Conservation (phyloP, 2,888 invertebrate species). For the Amaurobius ferox region DNA sequence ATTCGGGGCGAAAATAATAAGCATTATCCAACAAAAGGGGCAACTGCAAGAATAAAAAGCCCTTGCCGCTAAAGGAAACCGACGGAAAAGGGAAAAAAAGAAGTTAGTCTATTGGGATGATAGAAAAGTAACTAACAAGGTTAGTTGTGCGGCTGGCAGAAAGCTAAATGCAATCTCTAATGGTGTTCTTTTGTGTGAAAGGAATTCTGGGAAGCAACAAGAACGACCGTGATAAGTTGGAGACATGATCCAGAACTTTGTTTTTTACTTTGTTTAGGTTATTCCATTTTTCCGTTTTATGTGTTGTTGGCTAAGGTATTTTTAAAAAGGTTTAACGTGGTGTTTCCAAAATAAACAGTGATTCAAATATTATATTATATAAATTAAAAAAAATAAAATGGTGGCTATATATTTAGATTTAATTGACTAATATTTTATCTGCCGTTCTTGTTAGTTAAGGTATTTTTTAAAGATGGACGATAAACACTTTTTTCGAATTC, state of each 20-base stretch:
- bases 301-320: neutral
- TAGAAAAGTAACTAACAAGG: conserved; percentile 70
- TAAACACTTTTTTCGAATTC: too few species aligned
- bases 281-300: neutral
- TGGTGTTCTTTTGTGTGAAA: conserved; percentile 63
- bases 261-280: neutral
- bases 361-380: too few species aligned
- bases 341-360: too few species aligned
- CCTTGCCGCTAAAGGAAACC: conserved; percentile 11
- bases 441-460: too few species aligned
- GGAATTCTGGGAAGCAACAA: conserved; percentile 44
- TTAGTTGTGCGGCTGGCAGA: conserved; percentile 46
- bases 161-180: conserved; percentile 64
- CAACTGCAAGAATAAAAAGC: conserved; percentile 36
- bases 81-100: conserved; percentile 9
- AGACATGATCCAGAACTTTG: conserved; percentile 34
- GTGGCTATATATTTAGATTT: too few species aligned
- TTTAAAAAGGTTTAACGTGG: neutral
- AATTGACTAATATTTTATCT: too few species aligned
- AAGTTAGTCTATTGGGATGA: conserved; percentile 48
- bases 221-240: conserved; percentile 49
- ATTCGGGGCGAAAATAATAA: conserved; percentile 53
- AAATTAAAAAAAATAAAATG: too few species aligned
- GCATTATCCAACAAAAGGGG: conserved; percentile 38
- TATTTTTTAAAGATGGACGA: too few species aligned